Evolutionary conservation across 92 coral and sea anemone genomes (phyloP), one percentile per base, ranked within the genome.

Genomic region (Phenganax subtilis): DNA sequence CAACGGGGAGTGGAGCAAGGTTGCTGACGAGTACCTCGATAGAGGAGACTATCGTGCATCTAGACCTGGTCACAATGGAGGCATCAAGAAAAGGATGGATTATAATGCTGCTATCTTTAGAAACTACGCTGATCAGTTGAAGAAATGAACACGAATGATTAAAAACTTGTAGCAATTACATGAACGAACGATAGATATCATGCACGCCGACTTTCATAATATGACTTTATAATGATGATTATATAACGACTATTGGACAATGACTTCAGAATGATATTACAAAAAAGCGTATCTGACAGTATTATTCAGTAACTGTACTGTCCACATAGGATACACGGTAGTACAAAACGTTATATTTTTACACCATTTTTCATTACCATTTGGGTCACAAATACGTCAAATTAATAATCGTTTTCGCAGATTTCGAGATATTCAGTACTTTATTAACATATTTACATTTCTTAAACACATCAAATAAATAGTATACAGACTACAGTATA

Each of bases 61-160:
- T 20, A 63, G 65, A 65, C 75, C 73, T 5, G 74, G 74, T 14
- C 20, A 62, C 10, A 52, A 62, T 65, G 51, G 74, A 44, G 83
- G 83, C 29, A 79, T 79, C 15, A 79, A 79, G 69, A 79, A 47
- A 25, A 57, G 83, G 20, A 79, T 79, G 83, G 83, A 79, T 79
- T 79, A 79, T 54, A 79, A 79, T 65, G 83, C 83, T 53, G 29
- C 63, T 44, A 79, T 79, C 63, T 79, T 79, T 54, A 72, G 83
- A 27, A 17, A 51, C 10, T 79, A 79, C 30, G 83, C 83, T 51
- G 51, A 51, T n/a, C 28, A 64, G 10, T 54, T 79, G 73, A 79
- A 79, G 51, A 63, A 79, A 51, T 79, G 31, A 79, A 51, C 51
- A 44, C 1, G 75, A 71, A 71, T 25, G 47, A 37, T 37, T 37